Base-by-base conservation (phyloP, 2,113 vertebrate species). In the Stomatorhinus ivindoensis region DNA sequence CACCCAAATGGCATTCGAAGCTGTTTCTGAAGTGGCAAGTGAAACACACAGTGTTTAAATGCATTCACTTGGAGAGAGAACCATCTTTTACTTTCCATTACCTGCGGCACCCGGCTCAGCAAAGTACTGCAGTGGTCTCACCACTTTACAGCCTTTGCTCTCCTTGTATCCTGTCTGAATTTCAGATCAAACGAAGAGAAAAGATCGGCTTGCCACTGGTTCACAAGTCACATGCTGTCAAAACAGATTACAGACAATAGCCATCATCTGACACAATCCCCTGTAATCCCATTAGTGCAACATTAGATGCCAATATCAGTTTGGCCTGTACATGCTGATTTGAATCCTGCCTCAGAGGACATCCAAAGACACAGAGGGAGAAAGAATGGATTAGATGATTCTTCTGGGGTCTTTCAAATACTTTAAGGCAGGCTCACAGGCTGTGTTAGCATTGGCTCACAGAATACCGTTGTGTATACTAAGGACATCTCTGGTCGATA, bases 211-310 rank as follows among this genome's bases (percentile, higher is more conserved):
- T 84, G 31, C 24, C 3, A 31, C 44, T 48, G 31, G 69, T 35
- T 89, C 88, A 83, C 48, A 76, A 88, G 88, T 88, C 24, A 85
- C 91, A 89, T 86, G 90, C 50, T 55, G 91, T 93, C 93, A 89
- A 92, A 92, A 92, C 89, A 55, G 55, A 91, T 93, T 91, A 92
- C 50, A 87, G 89, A 90, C 90, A 89, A 87, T 89, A 91, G 89
- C 90, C 91, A 53, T 92, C 93, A 92, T 76, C 87, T 82, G 42
- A 83, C 46, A 53, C 92, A 91, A 89, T 92, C 92, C 90, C 84
- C 88, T 87, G 86, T 92, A 92, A 92, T 92, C 82, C 91, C 89
- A 91, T 93, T 91, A 93, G 82, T 69, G 82, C 87, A 65, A 87
- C 84, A 50, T 89, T 91, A 90, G 90, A 86, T 85, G 85, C 87